Percentiles rank a stretch among this genome's conserved stretches.
Evolutionary conservation across 2,888 invertebrate species (phyloP).

Genomic region (Eretmocerus hayati): DNA sequence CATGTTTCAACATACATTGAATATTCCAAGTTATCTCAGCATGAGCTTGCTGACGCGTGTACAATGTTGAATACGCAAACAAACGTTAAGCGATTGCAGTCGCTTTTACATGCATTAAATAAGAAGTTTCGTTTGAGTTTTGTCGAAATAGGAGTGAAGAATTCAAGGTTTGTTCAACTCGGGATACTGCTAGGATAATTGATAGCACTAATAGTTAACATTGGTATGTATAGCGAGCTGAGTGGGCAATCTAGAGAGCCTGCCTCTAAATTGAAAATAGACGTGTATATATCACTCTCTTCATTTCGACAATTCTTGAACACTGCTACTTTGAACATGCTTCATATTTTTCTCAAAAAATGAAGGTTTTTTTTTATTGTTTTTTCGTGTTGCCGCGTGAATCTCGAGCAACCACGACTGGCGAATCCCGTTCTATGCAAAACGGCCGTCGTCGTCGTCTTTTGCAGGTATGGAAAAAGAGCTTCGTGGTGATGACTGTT

Average conservation of each 20-base stretch:
- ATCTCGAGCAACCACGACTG: slow-evolving; percentile 15
- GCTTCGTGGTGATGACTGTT: slow-evolving; percentile 5
- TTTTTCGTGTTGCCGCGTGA: background rate
- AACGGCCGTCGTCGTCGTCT: slow-evolving; percentile 9
- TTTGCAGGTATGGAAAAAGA: slow-evolving; percentile 7
- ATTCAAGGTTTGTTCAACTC: slow-evolving; percentile 2
- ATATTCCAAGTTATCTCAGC: slow-evolving; percentile 10
- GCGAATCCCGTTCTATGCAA: slow-evolving; percentile 5
- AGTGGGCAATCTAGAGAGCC: slow-evolving; percentile 21
- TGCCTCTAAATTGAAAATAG: slow-evolving; percentile 19
- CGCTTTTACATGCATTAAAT: slow-evolving; percentile 9
- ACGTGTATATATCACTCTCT: slow-evolving; percentile 2
- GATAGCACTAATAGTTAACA: slow-evolving; percentile 13
- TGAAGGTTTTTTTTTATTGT: slow-evolving; percentile 6
- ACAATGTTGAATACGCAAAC: slow-evolving; percentile 19
- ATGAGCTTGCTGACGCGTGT: slow-evolving; percentile 3
- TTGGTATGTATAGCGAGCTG: slow-evolving; percentile 13
- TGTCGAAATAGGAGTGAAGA: slow-evolving; percentile 12
- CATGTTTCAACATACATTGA: slow-evolving; percentile 3
- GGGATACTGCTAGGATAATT: background rate
- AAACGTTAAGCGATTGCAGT: background rate
- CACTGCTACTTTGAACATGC: slow-evolving; percentile 14
- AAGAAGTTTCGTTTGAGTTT: slow-evolving; percentile 2
- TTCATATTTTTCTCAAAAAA: slow-evolving; percentile 6
- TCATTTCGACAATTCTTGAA: slow-evolving; percentile 15